A percentile compares a stretch with the other conserved stretches of the same genome.
Evolutionary conservation across 2,888 invertebrate species (phyloP).

Genomic region (Apodemia mormo): DNA sequence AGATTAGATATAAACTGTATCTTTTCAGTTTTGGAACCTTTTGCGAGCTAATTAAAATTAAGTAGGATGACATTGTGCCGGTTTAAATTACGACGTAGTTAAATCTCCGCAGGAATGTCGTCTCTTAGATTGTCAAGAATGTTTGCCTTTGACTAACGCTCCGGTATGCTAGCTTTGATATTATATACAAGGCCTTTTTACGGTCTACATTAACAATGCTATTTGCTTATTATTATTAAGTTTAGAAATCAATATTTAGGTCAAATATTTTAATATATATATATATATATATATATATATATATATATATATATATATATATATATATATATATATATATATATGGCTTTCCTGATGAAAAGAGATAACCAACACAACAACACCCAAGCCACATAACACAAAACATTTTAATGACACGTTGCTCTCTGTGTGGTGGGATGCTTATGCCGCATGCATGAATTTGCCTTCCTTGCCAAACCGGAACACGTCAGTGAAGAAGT

Average conservation of each 20-base stretch:
- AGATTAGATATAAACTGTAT: not conserved
- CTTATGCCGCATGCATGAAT: no score
- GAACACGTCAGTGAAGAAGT: no score
- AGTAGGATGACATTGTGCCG: slow-evolving; percentile 39
- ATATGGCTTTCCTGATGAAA: no score
- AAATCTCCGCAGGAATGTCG: slow-evolving; percentile 47
- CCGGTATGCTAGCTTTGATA: slow-evolving; percentile 42
- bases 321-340: no score
- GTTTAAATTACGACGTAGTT: slow-evolving; percentile 46
- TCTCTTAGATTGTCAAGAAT: slow-evolving; percentile 43
- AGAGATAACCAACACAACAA: no score
- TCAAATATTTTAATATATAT: no score
- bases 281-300: no score
- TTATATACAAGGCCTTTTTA: slow-evolving; percentile 38
- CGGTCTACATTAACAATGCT: slow-evolving; percentile 39
- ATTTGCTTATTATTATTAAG: not conserved
- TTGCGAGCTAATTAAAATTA: slow-evolving; percentile 31
- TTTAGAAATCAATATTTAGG: not conserved
- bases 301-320: no score
- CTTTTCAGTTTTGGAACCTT: not conserved
- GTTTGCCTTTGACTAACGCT: slow-evolving; percentile 41
- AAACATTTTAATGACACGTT: no score
- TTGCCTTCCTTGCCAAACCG: no score
- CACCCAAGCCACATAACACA: no score
- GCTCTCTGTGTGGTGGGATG: no score